A percentile compares a stretch with the other conserved stretches of the same genome.
Conservation (phyloP, 2,113 vertebrate species). For the Archilochus colubris region DNA sequence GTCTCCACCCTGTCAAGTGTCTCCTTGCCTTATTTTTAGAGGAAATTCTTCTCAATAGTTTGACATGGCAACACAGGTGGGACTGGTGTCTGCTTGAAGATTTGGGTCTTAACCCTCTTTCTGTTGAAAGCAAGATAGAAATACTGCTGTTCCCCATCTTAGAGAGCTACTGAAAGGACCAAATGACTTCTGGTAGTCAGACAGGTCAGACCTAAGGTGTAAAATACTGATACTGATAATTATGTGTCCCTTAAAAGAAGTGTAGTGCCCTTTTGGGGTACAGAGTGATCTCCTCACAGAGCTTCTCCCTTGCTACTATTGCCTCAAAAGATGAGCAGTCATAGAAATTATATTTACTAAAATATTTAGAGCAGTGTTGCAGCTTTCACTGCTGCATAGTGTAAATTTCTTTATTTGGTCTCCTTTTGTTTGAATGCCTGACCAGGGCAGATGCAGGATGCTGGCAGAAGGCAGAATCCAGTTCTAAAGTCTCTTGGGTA, state of each 20-base stretch:
- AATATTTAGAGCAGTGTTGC: background rate
- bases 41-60: background rate
- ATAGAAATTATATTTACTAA: background rate
- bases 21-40: background rate
- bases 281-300: background rate
- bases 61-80: fast-evolving
- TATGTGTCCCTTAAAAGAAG: background rate
- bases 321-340: background rate
- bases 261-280: no score
- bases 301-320: background rate
- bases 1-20: fast-evolving
- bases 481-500: background rate
- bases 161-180: background rate
- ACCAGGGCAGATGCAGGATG: background rate
- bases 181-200: background rate
- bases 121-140: background rate
- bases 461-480: background rate
- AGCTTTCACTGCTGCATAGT: background rate
- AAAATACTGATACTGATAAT: background rate
- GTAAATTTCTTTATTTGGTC: background rate
- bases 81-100: background rate
- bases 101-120: background rate
- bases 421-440: background rate
- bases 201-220: background rate
- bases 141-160: background rate